Evolutionary conservation across 2,888 invertebrate species (phyloP).

Genomic region (Baronia brevicornis): DNA sequence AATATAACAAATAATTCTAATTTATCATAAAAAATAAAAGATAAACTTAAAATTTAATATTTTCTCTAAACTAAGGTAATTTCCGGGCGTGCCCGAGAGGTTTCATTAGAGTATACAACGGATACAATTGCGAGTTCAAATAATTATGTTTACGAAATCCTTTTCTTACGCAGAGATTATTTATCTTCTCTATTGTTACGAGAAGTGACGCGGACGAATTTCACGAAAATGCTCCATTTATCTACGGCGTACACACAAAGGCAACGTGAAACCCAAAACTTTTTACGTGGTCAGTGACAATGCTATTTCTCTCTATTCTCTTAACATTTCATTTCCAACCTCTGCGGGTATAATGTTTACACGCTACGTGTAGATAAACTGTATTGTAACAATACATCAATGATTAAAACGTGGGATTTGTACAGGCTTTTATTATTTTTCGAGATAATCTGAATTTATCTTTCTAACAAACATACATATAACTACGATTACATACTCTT

Average conservation of each 20-base stretch:
- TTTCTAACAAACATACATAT: too few relatives aligned
- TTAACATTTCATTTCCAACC: conserved; percentile 62
- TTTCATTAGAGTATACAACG: conserved; percentile 64
- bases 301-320: conserved; percentile 64
- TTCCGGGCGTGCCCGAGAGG: conserved; percentile 49
- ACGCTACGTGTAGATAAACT: conserved; percentile 24
- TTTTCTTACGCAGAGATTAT: conserved; percentile 72
- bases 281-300: conserved; percentile 73
- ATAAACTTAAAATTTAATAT: too few relatives aligned
- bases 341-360: conserved; percentile 47
- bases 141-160: conserved; percentile 74
- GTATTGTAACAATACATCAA: conserved; percentile 29
- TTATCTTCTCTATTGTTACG: conserved; percentile 70
- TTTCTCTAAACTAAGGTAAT: too few relatives aligned
- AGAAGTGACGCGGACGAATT: conserved; percentile 72
- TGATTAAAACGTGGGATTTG: conserved; percentile 25
- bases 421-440: conserved; percentile 22
- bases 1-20: too few relatives aligned
- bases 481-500: too few relatives aligned
- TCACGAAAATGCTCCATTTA: conserved; percentile 71
- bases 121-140: conserved; percentile 71
- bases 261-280: conserved; percentile 70
- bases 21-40: too few relatives aligned
- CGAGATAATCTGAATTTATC: conserved; percentile 17
- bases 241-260: conserved; percentile 66